Evolutionary conservation across 2,888 invertebrate species (phyloP).

Genomic region (Dryadula phaetusa): DNA sequence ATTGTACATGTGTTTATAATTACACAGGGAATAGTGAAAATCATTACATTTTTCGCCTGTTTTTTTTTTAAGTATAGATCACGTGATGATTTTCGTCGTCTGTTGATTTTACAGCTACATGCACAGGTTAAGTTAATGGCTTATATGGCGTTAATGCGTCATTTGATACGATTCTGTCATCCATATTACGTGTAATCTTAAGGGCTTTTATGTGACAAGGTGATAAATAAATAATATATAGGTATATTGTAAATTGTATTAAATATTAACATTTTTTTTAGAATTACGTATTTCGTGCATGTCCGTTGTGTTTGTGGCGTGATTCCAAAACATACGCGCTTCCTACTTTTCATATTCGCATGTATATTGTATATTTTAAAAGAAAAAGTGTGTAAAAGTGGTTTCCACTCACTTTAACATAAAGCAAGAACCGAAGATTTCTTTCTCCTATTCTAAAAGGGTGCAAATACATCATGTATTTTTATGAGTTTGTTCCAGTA

Average conservation of each 20-base stretch:
- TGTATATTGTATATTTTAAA: not conserved
- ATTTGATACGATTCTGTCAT: not conserved
- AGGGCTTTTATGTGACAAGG: not conserved
- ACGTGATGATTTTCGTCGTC: not conserved
- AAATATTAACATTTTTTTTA: no score
- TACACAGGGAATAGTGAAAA: not conserved
- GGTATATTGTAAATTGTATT: no score
- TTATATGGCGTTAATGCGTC: not conserved
- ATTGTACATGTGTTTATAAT: not conserved
- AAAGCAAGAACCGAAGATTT: not conserved
- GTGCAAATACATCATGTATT: not conserved
- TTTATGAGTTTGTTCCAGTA: not conserved
- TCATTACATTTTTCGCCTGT: not conserved
- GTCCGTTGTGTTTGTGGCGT: no score
- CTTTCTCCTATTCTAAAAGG: not conserved
- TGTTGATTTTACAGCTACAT: slow-evolving; percentile 6
- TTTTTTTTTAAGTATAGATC: not conserved
- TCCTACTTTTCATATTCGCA: not conserved
- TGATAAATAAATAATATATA: no score
- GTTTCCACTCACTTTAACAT: not conserved
- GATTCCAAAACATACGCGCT: not conserved
- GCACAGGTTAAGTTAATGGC: not conserved
- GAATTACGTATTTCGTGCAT: no score
- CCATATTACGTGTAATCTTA: not conserved
- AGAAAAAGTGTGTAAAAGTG: not conserved